These are phyloP conservation scores for Etia nguti DNA, from an alignment of 2,113 vertebrate genomes.

Conservation along the genomic window DNA sequence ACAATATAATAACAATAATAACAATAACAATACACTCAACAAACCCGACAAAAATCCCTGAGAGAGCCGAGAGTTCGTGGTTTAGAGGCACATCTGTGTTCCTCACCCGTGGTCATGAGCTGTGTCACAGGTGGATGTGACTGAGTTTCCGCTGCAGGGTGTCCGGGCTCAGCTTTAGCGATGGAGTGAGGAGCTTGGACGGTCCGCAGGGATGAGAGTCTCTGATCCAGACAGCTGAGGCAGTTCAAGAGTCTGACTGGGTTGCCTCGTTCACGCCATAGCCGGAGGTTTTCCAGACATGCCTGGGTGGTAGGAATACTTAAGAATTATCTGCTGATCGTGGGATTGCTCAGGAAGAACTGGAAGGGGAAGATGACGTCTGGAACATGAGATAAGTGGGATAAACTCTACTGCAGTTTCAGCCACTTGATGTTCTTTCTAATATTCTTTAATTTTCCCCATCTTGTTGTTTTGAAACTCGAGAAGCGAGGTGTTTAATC, in stretches of 20 bases:
- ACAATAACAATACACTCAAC: not conserved
- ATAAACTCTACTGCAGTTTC: not conserved
- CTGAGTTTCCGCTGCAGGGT: too few relatives aligned
- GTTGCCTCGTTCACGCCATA: not conserved
- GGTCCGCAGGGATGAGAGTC: too few relatives aligned
- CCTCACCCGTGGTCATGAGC: not conserved
- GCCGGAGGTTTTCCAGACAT: not conserved
- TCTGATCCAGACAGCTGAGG: not conserved
- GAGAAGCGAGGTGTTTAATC: not conserved
- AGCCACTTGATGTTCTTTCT: not conserved
- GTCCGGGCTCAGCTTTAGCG: not conserved
- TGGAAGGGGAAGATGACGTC: not conserved
- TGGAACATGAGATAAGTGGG: not conserved
- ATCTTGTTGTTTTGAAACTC: not conserved
- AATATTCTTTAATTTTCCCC: not conserved
- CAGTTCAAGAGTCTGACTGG: not conserved
- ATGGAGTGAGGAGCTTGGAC: not conserved
- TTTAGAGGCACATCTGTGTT: not conserved
- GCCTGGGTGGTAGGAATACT: not conserved
- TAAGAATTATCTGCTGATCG: not conserved
- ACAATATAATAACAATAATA: too few relatives aligned
- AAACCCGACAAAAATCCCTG: rapidly evolving
- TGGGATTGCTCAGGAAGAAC: not conserved
- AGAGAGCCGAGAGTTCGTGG: not conserved
- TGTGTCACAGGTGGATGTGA: not conserved